A percentile compares a stretch with the other conserved stretches of the same genome.
These are phyloP conservation scores for Thunnus maccoyii DNA, from an alignment of 2,113 vertebrate genomes.

Conservation along the genomic window DNA sequence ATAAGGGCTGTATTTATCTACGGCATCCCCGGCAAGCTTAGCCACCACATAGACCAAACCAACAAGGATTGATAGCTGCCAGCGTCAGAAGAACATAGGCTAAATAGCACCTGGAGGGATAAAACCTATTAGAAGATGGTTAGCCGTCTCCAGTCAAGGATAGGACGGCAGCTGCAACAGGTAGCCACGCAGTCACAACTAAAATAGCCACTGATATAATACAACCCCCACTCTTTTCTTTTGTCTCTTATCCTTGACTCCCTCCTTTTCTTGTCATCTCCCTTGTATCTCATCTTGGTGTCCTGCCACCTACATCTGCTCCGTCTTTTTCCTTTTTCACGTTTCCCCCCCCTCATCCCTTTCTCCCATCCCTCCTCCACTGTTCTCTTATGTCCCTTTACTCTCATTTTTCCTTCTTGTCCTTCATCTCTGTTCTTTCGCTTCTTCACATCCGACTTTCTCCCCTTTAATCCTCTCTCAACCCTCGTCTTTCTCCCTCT, in stretches of 20 bases:
- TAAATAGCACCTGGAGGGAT: too few relatives aligned
- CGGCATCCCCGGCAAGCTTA: too few relatives aligned
- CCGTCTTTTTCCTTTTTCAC: not conserved
- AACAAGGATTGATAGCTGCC: too few relatives aligned
- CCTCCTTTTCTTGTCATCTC: not conserved
- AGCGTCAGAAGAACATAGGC: too few relatives aligned
- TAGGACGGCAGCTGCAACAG: not conserved
- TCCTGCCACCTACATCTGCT: not conserved
- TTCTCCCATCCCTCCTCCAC: not conserved
- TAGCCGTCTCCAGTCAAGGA: not conserved
- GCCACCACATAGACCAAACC: too few relatives aligned
- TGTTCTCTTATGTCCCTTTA: not conserved
- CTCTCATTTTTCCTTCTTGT: not conserved
- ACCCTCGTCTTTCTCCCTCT: not conserved
- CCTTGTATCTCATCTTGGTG: not conserved
- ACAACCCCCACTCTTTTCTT: not conserved
- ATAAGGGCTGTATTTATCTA: not conserved
- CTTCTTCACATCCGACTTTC: not conserved
- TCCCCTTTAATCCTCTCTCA: not conserved
- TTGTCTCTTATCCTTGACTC: not conserved
- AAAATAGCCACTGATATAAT: not conserved
- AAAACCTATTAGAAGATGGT: not conserved
- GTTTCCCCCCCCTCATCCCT: not conserved
- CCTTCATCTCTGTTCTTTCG: not conserved
- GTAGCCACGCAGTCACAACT: not conserved